Evolutionary conservation across 1,140 invertebrate genomes (phyloP).

Genomic region (Berghia stephanieae): DNA sequence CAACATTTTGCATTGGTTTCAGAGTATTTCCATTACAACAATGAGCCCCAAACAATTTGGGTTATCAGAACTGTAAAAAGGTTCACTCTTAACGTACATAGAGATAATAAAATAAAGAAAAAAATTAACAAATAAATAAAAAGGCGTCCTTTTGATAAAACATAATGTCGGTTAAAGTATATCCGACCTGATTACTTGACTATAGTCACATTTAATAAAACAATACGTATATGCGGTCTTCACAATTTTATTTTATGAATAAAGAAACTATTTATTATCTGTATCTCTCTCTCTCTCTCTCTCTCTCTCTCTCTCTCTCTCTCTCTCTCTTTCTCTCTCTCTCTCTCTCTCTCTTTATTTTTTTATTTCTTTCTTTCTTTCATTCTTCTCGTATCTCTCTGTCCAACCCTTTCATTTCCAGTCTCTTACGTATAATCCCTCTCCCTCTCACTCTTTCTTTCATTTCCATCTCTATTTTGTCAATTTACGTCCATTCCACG

Average conservation of each 20-base stretch:
- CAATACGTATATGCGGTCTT: not conserved
- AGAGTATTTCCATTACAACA: too few relatives aligned
- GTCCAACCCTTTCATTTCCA: not conserved
- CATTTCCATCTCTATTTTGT: not conserved
- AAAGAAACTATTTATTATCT: not conserved
- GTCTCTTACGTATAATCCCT: not conserved
- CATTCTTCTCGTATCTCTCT: conserved; percentile 1
- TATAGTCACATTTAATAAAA: too few relatives aligned
- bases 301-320: not conserved
- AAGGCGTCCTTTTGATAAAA: not conserved
- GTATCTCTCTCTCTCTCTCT: too few relatives aligned
- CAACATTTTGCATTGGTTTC: too few relatives aligned
- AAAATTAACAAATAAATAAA: too few relatives aligned
- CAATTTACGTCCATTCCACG: not conserved
- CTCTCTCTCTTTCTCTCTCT: not conserved
- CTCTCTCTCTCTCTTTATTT: conserved; percentile 11
- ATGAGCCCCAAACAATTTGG: too few relatives aligned
- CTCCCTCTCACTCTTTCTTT: conserved; percentile 2
- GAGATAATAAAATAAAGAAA: too few relatives aligned
- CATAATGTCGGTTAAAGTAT: not conserved
- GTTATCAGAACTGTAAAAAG: too few relatives aligned
- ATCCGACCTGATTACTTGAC: not conserved
- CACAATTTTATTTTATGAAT: not conserved
- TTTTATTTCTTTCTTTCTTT: not conserved
- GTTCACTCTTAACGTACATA: too few relatives aligned